A percentile compares a stretch with the other conserved stretches of the same genome.
Evolutionary conservation across 2,888 invertebrate genomes (phyloP).

Genomic region (Spisula solida): DNA sequence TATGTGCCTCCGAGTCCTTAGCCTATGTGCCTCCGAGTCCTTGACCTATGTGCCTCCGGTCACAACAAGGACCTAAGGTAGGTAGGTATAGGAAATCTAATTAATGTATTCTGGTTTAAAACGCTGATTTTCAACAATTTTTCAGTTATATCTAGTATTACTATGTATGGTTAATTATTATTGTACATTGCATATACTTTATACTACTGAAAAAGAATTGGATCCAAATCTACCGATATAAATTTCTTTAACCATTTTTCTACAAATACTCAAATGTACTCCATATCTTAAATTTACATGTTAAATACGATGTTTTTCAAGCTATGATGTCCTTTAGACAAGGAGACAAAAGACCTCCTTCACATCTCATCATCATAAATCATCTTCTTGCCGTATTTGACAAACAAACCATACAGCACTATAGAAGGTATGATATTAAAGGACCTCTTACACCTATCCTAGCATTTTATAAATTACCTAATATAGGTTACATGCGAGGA

Average conservation of each 20-base stretch:
- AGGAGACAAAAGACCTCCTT: conserved; percentile 17
- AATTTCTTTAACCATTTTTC: background rate
- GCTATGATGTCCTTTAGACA: background rate
- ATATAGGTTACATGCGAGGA: no score
- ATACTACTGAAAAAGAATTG: background rate
- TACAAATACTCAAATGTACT: background rate
- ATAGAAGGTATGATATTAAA: background rate
- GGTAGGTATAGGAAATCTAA: no score
- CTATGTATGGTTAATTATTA: no score
- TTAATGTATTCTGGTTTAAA: no score
- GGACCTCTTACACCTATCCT: background rate
- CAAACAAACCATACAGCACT: background rate
- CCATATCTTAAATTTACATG: background rate
- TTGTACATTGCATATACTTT: background rate
- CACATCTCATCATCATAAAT: background rate
- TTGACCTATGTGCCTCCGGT: no score
- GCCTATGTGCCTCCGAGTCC: no score
- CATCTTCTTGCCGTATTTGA: background rate
- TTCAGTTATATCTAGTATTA: no score
- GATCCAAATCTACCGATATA: background rate
- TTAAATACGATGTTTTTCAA: background rate
- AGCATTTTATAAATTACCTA: background rate
- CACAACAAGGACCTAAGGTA: no score
- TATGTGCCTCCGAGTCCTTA: no score
- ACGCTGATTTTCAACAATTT: no score